Conservation (phyloP, 2,797 vertebrate genomes). For the Hylomyscus alleni region DNA sequence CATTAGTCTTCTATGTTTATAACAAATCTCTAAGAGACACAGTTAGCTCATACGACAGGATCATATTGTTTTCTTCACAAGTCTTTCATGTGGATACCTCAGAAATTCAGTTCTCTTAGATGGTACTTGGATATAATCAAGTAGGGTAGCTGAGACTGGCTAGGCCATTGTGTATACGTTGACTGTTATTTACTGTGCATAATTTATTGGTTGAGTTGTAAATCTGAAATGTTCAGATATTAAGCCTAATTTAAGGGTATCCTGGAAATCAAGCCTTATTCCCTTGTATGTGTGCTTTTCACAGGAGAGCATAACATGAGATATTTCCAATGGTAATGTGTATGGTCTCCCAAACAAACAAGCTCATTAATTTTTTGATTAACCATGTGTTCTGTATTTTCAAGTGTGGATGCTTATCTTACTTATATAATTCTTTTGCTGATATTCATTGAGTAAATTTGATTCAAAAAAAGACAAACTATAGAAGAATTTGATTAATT, state of each 20-base stretch:
- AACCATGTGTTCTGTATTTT: neutral
- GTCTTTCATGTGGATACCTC: constrained; percentile 36
- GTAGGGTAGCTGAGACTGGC: neutral
- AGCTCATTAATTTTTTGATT: constrained; percentile 10
- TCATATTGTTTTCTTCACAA: constrained; percentile 51
- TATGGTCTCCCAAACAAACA: neutral
- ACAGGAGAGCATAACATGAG: constrained; percentile 49
- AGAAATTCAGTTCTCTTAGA: constrained; percentile 40
- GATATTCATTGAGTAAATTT: neutral
- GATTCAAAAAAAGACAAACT: constrained; percentile 5
- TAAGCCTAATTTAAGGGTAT: constrained; percentile 66
- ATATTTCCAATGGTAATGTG: constrained; percentile 29
- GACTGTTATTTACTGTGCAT: constrained; percentile 64
- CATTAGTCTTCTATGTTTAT: neutral
- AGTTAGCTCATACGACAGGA: neutral
- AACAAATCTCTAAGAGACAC: neutral
- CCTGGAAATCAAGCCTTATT: constrained; percentile 60
- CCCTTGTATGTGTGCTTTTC: constrained; percentile 48
- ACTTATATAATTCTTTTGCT: constrained; percentile 40
- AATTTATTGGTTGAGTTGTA: constrained; percentile 55
- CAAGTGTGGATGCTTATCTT: neutral
- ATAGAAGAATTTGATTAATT: constrained; percentile 32
- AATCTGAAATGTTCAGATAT: constrained; percentile 41
- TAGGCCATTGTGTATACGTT: neutral
- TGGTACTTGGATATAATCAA: constrained; percentile 58